A percentile compares a stretch with the other conserved stretches of the same genome.
These are phyloP conservation scores for Drosophila prosaltans DNA, from an alignment of 1,140 invertebrate species.

Conservation along the genomic window DNA sequence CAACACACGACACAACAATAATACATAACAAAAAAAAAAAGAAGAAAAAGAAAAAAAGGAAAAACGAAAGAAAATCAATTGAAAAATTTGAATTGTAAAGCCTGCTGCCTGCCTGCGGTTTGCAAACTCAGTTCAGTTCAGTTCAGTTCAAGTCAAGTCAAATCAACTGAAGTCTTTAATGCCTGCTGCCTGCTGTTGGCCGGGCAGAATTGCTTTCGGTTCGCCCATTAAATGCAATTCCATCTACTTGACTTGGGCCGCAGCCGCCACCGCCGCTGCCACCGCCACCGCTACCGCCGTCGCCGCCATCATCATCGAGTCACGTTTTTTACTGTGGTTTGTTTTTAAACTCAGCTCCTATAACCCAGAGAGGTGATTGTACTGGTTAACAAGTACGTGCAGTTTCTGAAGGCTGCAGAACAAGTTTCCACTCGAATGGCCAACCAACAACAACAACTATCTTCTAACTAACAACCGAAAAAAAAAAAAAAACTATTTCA, in stretches of 20 bases:
- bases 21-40: constrained; percentile 22
- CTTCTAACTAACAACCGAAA: not conserved
- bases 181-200: constrained; percentile 18
- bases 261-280: no score
- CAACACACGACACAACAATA: constrained; percentile 26
- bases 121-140: constrained; percentile 14
- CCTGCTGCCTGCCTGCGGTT: constrained; percentile 10
- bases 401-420: constrained; percentile 75
- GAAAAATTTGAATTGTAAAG: constrained; percentile 70
- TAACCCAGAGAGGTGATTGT: constrained; percentile 73
- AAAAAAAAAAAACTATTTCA: constrained; percentile 59
- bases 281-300: no score
- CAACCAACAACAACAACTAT: constrained; percentile 21
- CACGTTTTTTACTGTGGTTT: constrained; percentile 54
- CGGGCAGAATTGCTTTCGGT: constrained; percentile 43
- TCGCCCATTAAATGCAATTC: constrained; percentile 74
- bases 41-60: constrained; percentile 32
- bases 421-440: constrained; percentile 49
- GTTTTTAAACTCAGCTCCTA: constrained; percentile 34
- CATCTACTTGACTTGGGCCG: constrained; percentile 66
- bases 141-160: not conserved
- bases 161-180: constrained; percentile 12
- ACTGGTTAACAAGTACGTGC: constrained; percentile 73
- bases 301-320: constrained; percentile 43
- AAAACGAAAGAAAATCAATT: constrained; percentile 53